Conservation (phyloP, 2,113 vertebrate genomes). For the Urocolius indicus region DNA sequence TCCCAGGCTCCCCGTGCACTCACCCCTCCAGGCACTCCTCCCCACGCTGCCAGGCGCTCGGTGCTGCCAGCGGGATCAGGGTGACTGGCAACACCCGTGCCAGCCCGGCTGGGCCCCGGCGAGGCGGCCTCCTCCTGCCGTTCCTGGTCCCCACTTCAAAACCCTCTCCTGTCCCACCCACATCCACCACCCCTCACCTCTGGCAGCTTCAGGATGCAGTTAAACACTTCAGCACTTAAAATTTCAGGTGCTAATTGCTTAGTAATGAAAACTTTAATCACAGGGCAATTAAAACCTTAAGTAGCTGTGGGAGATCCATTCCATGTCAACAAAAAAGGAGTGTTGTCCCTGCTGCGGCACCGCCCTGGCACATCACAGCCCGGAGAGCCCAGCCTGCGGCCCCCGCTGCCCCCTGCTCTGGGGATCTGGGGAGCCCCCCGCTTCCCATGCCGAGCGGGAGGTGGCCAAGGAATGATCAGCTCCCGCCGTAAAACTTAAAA, state of each 20-base stretch:
- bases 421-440: not conserved
- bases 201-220: slow-evolving; percentile 63
- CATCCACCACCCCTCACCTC: slow-evolving; percentile 50
- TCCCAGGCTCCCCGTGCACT: slow-evolving; percentile 7
- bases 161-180: slow-evolving; percentile 20
- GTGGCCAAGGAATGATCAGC: slow-evolving; percentile 45
- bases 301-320: slow-evolving; percentile 71
- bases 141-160: not conserved
- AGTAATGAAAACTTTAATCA: slow-evolving; percentile 76
- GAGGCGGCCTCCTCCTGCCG: not conserved
- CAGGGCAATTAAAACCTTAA: slow-evolving; percentile 71
- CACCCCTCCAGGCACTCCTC: not conserved
- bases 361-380: not conserved
- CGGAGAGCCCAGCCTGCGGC: not conserved
- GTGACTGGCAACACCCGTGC: not conserved
- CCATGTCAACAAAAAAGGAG: slow-evolving; percentile 55
- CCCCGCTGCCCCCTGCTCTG: not conserved
- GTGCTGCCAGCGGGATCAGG: not conserved
- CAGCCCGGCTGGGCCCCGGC: not conserved
- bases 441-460: not conserved
- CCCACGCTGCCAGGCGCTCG: not conserved
- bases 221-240: slow-evolving; percentile 70
- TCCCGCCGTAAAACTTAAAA: slow-evolving; percentile 40
- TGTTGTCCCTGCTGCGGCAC: not conserved
- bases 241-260: slow-evolving; percentile 74